A percentile compares a stretch with the other conserved stretches of the same genome.
Conservation (phyloP, 2,888 invertebrate species). For the Scaptomyza caliginosa region DNA sequence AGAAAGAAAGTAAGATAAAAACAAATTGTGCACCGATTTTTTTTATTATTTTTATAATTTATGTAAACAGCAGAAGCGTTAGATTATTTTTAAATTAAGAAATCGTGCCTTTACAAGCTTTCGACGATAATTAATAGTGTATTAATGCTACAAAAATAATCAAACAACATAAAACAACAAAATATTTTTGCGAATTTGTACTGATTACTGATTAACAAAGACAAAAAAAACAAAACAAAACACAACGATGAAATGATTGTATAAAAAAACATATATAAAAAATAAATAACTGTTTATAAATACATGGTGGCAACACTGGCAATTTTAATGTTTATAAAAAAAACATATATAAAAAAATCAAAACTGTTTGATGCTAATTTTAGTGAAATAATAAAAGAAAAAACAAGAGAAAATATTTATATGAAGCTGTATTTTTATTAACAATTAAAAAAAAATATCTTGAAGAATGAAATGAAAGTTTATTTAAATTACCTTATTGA, state of each 20-base stretch:
- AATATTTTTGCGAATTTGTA: constrained; percentile 76
- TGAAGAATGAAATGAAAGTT: too few relatives aligned
- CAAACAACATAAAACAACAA: constrained; percentile 36
- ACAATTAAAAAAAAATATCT: background rate
- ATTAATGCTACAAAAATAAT: constrained; percentile 45
- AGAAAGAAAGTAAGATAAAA: constrained; percentile 16
- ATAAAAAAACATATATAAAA: constrained; percentile 11
- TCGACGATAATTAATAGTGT: constrained; percentile 39
- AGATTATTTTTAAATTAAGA: constrained; percentile 7
- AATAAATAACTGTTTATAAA: constrained; percentile 34
- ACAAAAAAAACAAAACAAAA: too few relatives aligned
- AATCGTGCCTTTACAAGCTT: constrained; percentile 32
- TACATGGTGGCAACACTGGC: constrained; percentile 31
- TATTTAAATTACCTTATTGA: too few relatives aligned
- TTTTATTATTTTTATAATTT: constrained; percentile 23
- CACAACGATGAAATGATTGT: constrained; percentile 32
- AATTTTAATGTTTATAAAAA: constrained; percentile 32
- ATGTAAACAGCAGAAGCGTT: constrained; percentile 9
- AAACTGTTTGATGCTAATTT: constrained; percentile 69
- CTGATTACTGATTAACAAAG: constrained; percentile 80
- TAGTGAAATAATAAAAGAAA: constrained; percentile 59
- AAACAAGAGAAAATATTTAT: constrained; percentile 4
- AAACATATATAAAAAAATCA: constrained; percentile 18
- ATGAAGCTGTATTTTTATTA: background rate
- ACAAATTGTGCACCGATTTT: constrained; percentile 24